Conservation (phyloP, 2,888 invertebrate species). For the Protonemura montana region DNA sequence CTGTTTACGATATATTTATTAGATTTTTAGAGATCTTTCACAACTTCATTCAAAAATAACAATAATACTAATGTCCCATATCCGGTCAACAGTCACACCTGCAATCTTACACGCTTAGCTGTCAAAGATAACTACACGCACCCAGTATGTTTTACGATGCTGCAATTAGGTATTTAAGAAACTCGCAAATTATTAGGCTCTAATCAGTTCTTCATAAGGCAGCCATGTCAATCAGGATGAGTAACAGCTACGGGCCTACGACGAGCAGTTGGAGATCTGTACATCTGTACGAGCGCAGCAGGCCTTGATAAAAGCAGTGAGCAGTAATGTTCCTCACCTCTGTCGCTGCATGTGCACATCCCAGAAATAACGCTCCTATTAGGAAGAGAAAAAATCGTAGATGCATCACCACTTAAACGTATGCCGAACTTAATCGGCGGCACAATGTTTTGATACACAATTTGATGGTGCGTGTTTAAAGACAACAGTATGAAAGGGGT, state of each 20-base stretch:
- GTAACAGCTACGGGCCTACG: neutral
- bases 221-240: constrained; percentile 45
- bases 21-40: neutral
- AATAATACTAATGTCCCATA: neutral
- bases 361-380: constrained; percentile 75
- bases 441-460: constrained; percentile 48
- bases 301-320: constrained; percentile 44
- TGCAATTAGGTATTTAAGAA: neutral
- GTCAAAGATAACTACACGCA: constrained; percentile 40
- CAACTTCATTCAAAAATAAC: neutral
- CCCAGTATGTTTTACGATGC: neutral
- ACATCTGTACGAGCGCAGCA: constrained; percentile 10
- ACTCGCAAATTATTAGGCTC: neutral
- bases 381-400: constrained; percentile 78
- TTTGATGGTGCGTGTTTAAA: constrained; percentile 42
- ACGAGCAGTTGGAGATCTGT: neutral
- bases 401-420: constrained; percentile 70
- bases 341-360: constrained; percentile 73
- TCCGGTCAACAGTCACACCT: constrained; percentile 43
- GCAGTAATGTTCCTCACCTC: constrained; percentile 68
- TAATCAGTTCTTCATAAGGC: constrained; percentile 25
- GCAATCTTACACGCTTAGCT: constrained; percentile 44
- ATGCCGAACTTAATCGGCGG: constrained; percentile 49
- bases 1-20: neutral
- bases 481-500: neutral